Evolutionary conservation across 2,888 invertebrate species (phyloP).

Genomic region (Corbicula japonica): DNA sequence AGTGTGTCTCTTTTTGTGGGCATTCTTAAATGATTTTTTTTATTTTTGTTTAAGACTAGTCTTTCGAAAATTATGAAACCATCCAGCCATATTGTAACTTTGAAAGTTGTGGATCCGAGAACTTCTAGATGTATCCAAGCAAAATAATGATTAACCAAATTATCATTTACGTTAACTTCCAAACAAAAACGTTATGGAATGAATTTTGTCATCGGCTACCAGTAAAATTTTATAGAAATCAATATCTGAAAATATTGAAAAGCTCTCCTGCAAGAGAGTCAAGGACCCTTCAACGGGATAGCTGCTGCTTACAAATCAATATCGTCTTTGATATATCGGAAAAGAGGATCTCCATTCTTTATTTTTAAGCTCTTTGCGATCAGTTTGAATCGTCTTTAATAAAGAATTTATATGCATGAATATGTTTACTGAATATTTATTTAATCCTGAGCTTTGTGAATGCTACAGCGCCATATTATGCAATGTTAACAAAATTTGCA

Average conservation of each 20-base stretch:
- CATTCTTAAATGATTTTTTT: too few relatives aligned
- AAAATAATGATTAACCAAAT: too few relatives aligned
- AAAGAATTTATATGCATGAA: constrained; percentile 38
- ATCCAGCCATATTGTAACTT: too few relatives aligned
- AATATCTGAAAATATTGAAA: constrained; percentile 45
- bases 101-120: too few relatives aligned
- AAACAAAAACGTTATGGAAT: too few relatives aligned
- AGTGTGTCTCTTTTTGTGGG: too few relatives aligned
- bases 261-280: constrained; percentile 24
- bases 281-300: constrained; percentile 46
- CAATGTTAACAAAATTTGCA: constrained; percentile 9
- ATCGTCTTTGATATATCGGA: constrained; percentile 42
- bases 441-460: not conserved
- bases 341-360: constrained; percentile 17
- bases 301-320: constrained; percentile 32
- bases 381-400: constrained; percentile 7
- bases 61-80: too few relatives aligned
- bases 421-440: constrained; percentile 17
- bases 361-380: constrained; percentile 1
- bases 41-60: too few relatives aligned
- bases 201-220: too few relatives aligned
- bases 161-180: too few relatives aligned
- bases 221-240: too few relatives aligned
- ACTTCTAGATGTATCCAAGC: too few relatives aligned
- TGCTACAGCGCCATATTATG: constrained; percentile 15